Conservation (phyloP, 2,888 invertebrate species). For the Plebejus argus region DNA sequence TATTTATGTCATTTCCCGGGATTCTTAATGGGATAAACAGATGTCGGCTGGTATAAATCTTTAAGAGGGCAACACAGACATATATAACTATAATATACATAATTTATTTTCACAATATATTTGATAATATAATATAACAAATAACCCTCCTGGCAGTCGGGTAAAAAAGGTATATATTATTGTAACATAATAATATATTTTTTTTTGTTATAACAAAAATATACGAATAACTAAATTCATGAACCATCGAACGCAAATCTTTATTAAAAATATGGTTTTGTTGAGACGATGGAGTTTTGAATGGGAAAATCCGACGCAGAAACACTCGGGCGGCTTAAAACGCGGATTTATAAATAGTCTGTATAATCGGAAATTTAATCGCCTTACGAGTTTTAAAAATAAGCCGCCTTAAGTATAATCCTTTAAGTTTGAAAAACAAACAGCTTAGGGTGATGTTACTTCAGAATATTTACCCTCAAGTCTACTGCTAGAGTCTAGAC, state of each 20-base stretch:
- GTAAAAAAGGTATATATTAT: no score
- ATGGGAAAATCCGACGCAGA: not conserved
- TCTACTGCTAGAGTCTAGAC: not conserved
- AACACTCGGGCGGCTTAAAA: not conserved
- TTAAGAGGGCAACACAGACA: no score
- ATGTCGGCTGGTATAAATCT: no score
- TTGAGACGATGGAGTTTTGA: not conserved
- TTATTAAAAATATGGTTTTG: not conserved
- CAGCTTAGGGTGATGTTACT: not conserved
- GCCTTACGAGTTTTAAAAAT: slow-evolving; percentile 15
- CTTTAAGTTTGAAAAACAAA: not conserved
- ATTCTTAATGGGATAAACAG: no score
- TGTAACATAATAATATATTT: no score
- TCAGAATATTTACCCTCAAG: not conserved
- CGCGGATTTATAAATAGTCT: not conserved
- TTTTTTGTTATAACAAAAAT: no score
- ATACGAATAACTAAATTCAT: no score
- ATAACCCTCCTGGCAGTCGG: no score
- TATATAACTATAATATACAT: no score
- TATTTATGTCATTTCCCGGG: no score
- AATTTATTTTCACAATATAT: no score
- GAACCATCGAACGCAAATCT: not conserved
- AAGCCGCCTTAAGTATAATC: not conserved
- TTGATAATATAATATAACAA: no score
- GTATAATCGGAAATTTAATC: slow-evolving; percentile 19